Percentiles rank a stretch among this genome's conserved stretches.
Evolutionary conservation across 2,888 invertebrate species (phyloP).

Genomic region (Tupiocoris notatus): DNA sequence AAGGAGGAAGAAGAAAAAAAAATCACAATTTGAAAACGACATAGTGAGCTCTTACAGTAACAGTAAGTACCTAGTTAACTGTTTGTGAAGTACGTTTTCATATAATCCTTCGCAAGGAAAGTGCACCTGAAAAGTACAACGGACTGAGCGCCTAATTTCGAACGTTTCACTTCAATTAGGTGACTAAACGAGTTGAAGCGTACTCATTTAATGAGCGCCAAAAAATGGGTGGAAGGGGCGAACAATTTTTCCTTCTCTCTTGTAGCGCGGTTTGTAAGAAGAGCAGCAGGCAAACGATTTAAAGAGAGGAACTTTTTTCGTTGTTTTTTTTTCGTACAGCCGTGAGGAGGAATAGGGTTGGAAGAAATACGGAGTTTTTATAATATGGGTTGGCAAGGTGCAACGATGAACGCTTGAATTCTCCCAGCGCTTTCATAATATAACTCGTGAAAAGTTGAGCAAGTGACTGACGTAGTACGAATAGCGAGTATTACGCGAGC

Average conservation of each 20-base stretch:
- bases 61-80: too few relatives aligned
- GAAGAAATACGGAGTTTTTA: not conserved
- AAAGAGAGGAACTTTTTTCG: constrained; percentile 18
- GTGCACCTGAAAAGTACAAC: not conserved
- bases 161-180: constrained; percentile 32
- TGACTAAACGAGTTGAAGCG: constrained; percentile 24
- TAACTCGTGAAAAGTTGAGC: not conserved
- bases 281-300: constrained; percentile 30
- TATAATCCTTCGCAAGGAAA: not conserved
- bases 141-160: constrained; percentile 16
- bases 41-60: too few relatives aligned
- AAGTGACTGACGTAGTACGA: not conserved
- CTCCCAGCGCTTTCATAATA: not conserved
- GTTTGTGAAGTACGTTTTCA: too few relatives aligned
- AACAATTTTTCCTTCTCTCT: constrained; percentile 11
- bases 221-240: not conserved
- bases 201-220: constrained; percentile 35
- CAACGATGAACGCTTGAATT: not conserved
- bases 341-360: not conserved
- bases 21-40: too few relatives aligned
- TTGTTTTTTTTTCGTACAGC: constrained; percentile 18
- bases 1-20: too few relatives aligned
- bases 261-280: constrained; percentile 17
- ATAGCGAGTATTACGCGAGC: not conserved
- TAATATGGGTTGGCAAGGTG: not conserved